Base-by-base conservation (phyloP, 2,888 invertebrate genomes). In the Pachycephus smyrnensis region DNA sequence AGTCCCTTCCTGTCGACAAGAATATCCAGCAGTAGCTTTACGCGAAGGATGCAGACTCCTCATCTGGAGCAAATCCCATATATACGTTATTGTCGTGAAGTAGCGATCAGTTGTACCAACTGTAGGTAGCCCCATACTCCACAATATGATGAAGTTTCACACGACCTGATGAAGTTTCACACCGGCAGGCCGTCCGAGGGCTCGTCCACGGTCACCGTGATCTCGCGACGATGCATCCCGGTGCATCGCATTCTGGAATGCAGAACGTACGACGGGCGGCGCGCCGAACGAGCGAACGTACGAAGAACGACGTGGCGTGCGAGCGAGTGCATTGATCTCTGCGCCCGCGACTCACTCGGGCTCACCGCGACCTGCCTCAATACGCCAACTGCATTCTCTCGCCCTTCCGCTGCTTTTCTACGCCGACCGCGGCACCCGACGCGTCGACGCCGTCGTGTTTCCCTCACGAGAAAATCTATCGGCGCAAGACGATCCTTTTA, bases 291-390 rank as follows among this genome's bases (percentile, higher is more conserved):
- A 74, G 74, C 71, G 71, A 71, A 4, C 32, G 71, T 32, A 31
- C 74, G 74, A 33, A 11, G 74, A 33, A 36, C 74, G 35, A 31
- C 31, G 32, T 31, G 33, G 33, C 71, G 71, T 32, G 32, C 71
- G 69, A 75, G 75, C 73, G 82, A 84, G 87, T 86, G 83, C 88
- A 88, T 88, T 86, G 88, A 88, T 88, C 88, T 85, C 85, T 30
- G 83, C 84, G 82, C 84, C 85, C 79, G 80, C 84, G 82, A 81
- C 75, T 71, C 71, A 31, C 71, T 71, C 71, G 15, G 69, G 78
- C 81, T 81, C 80, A 85, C 85, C 86, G 80, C 81, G 88, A 89
- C 89, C 89, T 90, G 87, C 88, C 88, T 88, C 88, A 89, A 89
- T 55, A 55, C 83, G 83, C 86, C 84, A 88, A 87, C 87, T 88